These are phyloP conservation scores for Homarus gammarus DNA, from an alignment of 2,888 invertebrate species.

Conservation along the genomic window DNA sequence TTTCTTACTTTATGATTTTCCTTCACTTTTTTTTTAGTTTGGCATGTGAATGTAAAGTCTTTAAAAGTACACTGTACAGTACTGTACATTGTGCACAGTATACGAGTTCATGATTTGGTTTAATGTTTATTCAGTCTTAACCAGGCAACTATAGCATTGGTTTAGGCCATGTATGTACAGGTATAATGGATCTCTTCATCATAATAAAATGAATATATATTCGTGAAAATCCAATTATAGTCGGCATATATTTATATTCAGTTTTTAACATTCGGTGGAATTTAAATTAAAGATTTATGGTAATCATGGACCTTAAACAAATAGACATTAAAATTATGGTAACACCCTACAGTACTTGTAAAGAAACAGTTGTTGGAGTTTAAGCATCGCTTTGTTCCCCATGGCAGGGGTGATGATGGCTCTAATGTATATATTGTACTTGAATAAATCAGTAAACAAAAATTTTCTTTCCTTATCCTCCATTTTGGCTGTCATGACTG, in stretches of 20 bases:
- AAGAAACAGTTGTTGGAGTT: no score
- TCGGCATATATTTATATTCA: not conserved
- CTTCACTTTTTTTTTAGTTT: not conserved
- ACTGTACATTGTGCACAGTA: not conserved
- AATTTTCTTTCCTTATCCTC: not conserved
- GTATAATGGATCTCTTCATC: no score
- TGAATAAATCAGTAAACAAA: slow-evolving; percentile 18
- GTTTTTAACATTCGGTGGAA: no score
- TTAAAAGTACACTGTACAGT: not conserved
- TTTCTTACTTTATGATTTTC: not conserved
- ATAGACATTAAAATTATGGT: no score
- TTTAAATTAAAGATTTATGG: no score
- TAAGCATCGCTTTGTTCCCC: not conserved
- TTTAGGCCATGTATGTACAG: not conserved
- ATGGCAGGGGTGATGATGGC: not conserved
- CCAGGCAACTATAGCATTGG: not conserved
- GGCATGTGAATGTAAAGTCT: not conserved
- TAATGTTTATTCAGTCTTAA: not conserved
- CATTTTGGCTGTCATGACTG: no score
- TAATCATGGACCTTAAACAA: no score
- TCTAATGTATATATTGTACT: slow-evolving; percentile 26
- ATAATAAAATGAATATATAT: no score
- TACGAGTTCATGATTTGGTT: not conserved
- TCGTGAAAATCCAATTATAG: not conserved
- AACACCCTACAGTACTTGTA: no score